Percentiles rank a stretch among this genome's conserved stretches.
Conservation (phyloP, 2,888 invertebrate genomes). For the Ophonus ardosiacus region DNA sequence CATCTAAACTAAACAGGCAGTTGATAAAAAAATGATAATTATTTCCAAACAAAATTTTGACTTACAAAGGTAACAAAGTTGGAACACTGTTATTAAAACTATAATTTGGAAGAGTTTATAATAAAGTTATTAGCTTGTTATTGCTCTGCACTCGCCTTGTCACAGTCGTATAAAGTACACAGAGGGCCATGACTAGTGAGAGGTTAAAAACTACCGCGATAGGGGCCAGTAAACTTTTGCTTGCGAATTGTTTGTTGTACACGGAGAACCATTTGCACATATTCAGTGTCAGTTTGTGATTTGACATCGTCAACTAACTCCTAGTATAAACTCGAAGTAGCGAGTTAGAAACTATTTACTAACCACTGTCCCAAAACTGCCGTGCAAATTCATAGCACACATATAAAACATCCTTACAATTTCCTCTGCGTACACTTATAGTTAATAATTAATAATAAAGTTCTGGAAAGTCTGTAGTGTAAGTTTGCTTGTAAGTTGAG, state of each 20-base stretch:
- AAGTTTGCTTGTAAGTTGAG: slow-evolving; percentile 48
- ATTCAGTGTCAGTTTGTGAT: background rate
- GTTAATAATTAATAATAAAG: slow-evolving; percentile 56
- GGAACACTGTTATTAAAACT: too few species aligned
- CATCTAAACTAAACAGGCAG: too few species aligned
- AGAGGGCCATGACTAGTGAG: too few species aligned
- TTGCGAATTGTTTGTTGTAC: background rate
- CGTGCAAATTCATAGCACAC: background rate
- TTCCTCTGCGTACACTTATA: slow-evolving; percentile 34
- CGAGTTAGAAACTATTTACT: background rate
- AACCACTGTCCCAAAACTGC: background rate
- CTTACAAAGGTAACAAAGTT: too few species aligned
- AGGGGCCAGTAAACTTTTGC: background rate
- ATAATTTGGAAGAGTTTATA: too few species aligned
- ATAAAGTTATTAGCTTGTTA: too few species aligned
- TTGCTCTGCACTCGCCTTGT: too few species aligned
- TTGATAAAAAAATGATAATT: too few species aligned
- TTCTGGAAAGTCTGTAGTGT: slow-evolving; percentile 27
- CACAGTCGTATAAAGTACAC: too few species aligned
- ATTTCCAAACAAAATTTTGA: too few species aligned
- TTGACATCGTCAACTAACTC: background rate
- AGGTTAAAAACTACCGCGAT: too few species aligned
- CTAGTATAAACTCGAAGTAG: background rate
- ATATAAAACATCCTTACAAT: slow-evolving; percentile 20
- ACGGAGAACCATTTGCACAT: background rate